Percentiles rank a stretch among this genome's conserved stretches.
Evolutionary conservation across 37 sponge, comb jelly and placozoan species (phyloP).

Genomic region (Hexactinellida sp.): DNA sequence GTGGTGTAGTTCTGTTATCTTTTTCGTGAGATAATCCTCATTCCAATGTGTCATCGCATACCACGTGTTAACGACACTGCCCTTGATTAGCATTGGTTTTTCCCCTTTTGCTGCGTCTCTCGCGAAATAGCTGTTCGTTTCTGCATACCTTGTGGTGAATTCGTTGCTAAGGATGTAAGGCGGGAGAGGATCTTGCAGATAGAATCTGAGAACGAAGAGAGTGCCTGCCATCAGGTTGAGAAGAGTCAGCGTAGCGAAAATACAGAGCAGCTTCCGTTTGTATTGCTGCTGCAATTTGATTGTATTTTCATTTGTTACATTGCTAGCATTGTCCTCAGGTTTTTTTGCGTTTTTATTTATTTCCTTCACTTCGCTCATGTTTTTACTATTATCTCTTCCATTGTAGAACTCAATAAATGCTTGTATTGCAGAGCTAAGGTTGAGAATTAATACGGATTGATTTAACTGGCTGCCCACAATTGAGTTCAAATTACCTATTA

Average conservation of each 20-base stretch:
- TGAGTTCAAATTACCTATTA: no score
- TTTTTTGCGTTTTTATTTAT: background rate
- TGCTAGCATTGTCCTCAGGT: background rate
- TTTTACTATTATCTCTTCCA: no score
- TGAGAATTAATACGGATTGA: background rate
- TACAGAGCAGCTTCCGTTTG: background rate
- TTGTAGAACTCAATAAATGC: no score
- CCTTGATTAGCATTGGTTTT: constrained; percentile 45
- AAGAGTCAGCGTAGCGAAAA: background rate
- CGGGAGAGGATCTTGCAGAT: background rate
- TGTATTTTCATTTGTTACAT: background rate
- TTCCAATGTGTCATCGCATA: constrained; percentile 44
- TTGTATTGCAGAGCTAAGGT: background rate
- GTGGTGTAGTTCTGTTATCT: constrained; percentile 25
- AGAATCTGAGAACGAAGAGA: background rate
- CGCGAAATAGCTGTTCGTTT: constrained; percentile 28
- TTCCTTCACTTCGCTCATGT: no score
- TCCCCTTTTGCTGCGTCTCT: constrained; percentile 15
- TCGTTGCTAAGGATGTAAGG: background rate
- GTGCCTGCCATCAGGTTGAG: background rate
- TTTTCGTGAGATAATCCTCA: constrained; percentile 37
- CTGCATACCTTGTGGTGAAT: background rate
- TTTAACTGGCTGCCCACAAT: no score
- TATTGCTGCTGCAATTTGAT: background rate
- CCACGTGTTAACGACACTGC: constrained; percentile 51